These are phyloP conservation scores for Cetonia aurata DNA, from an alignment of 2,888 invertebrate species.

Conservation along the genomic window DNA sequence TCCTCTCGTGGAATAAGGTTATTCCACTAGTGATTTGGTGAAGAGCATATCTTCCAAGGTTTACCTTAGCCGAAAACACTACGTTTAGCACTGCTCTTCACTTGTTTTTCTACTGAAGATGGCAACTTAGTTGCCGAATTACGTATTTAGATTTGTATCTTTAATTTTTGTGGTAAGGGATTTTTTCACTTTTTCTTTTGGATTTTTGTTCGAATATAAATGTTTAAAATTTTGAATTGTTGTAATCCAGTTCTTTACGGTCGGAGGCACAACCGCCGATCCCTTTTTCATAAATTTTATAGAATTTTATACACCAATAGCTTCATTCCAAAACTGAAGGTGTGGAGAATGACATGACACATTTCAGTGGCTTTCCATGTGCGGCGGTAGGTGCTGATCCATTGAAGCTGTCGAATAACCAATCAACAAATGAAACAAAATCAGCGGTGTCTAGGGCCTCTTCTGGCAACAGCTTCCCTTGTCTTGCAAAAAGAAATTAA, in stretches of 20 bases:
- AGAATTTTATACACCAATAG: neutral
- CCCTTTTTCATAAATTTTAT: conserved; percentile 2
- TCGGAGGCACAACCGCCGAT: neutral
- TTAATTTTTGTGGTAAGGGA: too few relatives aligned
- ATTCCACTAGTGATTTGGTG: too few relatives aligned
- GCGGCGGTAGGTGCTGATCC: neutral
- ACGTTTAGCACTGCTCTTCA: too few relatives aligned
- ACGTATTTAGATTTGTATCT: too few relatives aligned
- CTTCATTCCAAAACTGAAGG: conserved; percentile 11
- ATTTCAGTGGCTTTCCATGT: too few relatives aligned
- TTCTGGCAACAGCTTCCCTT: conserved; percentile 12
- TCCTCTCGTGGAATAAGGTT: too few relatives aligned
- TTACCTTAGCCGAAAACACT: too few relatives aligned
- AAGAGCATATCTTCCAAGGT: too few relatives aligned
- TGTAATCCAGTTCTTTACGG: neutral
- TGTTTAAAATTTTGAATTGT: too few relatives aligned
- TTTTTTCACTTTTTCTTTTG: too few relatives aligned
- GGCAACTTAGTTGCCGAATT: too few relatives aligned
- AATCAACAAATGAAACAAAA: conserved; percentile 47
- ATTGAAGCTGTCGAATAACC: conserved; percentile 48
- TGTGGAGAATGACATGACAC: neutral
- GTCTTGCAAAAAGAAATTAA: neutral
- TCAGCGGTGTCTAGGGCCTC: conserved; percentile 47
- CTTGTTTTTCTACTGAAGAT: too few relatives aligned
- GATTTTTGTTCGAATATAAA: neutral